A percentile compares a stretch with the other conserved stretches of the same genome.
phyloP scores from a whole-genome alignment of 2,888 invertebrate species.

The Apodemia mormo region DNA sequence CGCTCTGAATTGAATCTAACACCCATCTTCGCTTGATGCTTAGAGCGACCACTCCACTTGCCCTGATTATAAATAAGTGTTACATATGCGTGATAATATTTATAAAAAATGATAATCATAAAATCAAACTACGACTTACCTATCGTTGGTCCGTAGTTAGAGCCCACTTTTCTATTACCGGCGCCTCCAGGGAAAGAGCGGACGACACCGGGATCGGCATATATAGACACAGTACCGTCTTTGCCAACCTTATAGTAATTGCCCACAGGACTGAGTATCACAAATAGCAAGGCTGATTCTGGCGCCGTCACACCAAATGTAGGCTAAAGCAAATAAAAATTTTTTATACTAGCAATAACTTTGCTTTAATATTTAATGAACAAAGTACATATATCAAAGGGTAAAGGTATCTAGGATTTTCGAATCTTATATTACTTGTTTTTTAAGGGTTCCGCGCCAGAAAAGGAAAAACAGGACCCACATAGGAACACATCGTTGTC shows the following conservation, averaged over 20 bases:
- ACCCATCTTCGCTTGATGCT: too few species aligned
- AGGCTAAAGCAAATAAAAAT: constrained; percentile 81
- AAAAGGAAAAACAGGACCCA: too few species aligned
- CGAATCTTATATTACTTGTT: too few species aligned
- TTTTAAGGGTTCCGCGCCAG: too few species aligned
- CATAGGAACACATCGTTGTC: too few species aligned
- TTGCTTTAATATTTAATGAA: neutral
- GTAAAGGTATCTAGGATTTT: too few species aligned
- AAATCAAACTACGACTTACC: constrained; percentile 51
- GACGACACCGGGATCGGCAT: constrained; percentile 94
- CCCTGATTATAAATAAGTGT: neutral
- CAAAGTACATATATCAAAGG: too few species aligned
- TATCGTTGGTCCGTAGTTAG: constrained; percentile 94
- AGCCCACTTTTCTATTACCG: constrained; percentile 97
- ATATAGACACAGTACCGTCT: constrained; percentile 88
- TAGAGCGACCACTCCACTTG: too few species aligned
- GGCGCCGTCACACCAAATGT: constrained; percentile 95
- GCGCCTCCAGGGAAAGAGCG: constrained; percentile 96
- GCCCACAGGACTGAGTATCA: constrained; percentile 96
- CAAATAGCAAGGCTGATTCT: constrained; percentile 93
- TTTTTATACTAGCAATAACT: neutral
- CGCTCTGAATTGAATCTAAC: too few species aligned
- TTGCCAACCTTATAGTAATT: constrained; percentile 90
- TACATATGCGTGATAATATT: neutral
- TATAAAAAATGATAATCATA: neutral